Evolutionary conservation across 1,140 invertebrate species (phyloP), one percentile per base, ranked within the genome.

Genomic region (Sycophaga agraensis): DNA sequence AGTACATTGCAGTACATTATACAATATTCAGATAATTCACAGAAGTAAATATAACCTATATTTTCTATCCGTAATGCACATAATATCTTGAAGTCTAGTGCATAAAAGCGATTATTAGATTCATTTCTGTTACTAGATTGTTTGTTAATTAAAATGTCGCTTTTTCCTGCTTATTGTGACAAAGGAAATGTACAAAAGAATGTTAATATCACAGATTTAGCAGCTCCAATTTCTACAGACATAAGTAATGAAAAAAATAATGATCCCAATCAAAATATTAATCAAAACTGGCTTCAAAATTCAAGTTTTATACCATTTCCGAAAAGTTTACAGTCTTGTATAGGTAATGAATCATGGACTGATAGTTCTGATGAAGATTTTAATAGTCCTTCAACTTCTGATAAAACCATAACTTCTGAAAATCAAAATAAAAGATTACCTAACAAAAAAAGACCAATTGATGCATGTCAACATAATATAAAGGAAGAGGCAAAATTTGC

Each of bases 161-260:
- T 75, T 17, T 75, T 75, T 65, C 72, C 73, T 43, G 72, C 73
- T 45, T 75, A 73, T 66, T 39, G 68, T 3, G 34, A 1, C n/a
- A 31, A 66, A 21, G 31, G 12, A 26, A 34, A 17, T 45, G 21
- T 9, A 22, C 22, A 58, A 62, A 49, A 48, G 12, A 11, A 24
- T 17, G 49, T 46, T 40, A 19, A 19, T 14, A 48, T 42, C n/a
- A n/a, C n/a, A n/a, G n/a, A n/a, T n/a, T n/a, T n/a, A n/a, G n/a
- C n/a, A n/a, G n/a, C n/a, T n/a, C n/a, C n/a, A n/a, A n/a, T n/a
- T n/a, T n/a, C n/a, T n/a, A n/a, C n/a, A n/a, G n/a, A n/a, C n/a
- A n/a, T n/a, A n/a, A n/a, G n/a, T 26, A 17, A 19, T n/a, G 45
- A 46, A 9, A 16, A 46, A 21, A 16, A 16, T 16, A 9, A 37